Evolutionary conservation across 2,888 invertebrate genomes (phyloP), one percentile per base, ranked within the genome.

Genomic region (Drosophila ezoana): DNA sequence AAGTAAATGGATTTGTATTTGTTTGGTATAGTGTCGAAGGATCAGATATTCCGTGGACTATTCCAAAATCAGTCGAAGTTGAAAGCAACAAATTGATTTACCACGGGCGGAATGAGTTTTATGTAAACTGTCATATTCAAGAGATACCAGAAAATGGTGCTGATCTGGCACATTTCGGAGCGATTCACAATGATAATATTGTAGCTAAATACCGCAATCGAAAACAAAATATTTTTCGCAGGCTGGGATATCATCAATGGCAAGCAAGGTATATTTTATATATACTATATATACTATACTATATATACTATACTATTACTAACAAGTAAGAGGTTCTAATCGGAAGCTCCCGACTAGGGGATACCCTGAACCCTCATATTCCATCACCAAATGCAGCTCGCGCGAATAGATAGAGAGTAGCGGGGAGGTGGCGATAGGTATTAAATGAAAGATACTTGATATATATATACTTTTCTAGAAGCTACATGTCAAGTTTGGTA

Each of bases 111-210:
- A 97, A 96, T 56, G 96, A 97, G 87, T 97, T 96, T 85, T 92
- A 94, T 9, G 93, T 97, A 61, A 95, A 94, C 86, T 95, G 95
- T 60, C 97, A 97, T 89, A 95, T 97, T 71, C 91, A 91, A 71
- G 97, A 98, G 84, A 96, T 98, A 40, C 97, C 97, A 0, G 98
- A 98, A 90, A 98, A 98, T 84, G 98, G 97, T 0, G 96, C 97
- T 0, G 98, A 98, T 86, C 93, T 96, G 1, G 95, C 96, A 0
- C 98, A 98, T 89, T 93, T 98, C 20, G 94, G 94, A 56, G 95
- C 95, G 0, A 94, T 98, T 0, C 98, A 98, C 80, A 94, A 94
- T 0, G 93, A 95, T 0, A 93, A 93, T 0, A 45, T 94, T n/a
- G 63, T 96, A 28, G 93, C 93, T 60, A 93, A 95, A 20, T 90